Evolutionary conservation across 35 echinoderm and acorn worm species (phyloP), one percentile per base, ranked within the genome.

Genomic region (Apostichopus japonicus): DNA sequence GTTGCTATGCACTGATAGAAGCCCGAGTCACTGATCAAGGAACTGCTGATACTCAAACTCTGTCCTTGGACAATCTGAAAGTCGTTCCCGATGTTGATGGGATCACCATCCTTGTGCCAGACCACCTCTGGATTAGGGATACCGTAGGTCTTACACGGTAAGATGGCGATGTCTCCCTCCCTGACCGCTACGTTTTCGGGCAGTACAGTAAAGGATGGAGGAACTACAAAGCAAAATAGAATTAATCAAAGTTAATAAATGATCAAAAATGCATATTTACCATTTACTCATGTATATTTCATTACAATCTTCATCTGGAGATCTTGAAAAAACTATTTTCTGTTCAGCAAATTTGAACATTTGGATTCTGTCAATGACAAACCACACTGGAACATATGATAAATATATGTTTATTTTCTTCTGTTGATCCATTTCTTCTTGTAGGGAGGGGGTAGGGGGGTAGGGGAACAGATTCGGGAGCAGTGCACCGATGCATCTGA

Each of bases 1-100:
- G n/a, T 16, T 24, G 86, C 86, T 1, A 89, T 10, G 54, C 86
- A 89, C 62, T 89, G 86, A 72, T 89, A 89, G 63, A 72, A 89
- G 2, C 61, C 86, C 14, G 61, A 13, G 65, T 89, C 86, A 22
- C 9, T 72, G 6, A 3, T 25, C 7, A 89, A 52, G 6, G 63
- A 61, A 53, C 27, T 72, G 1, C 59, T 44, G 7, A 89, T 89
- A 65, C 59, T n/a, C 63, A 89, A 19, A n/a, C 63, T 75, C 1
- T 72, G 7, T 54, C 86, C 86, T 16, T 89, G 16, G 62, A 72
- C 62, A 5, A 72, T n/a, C 16, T 89, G 22, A 72, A 72, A 72
- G 59, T 21, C 61, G 13, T 16, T n/a, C 16, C 86, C 86, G 24
- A 75, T 25, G 1, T 6, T 1, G 8, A 89, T 33, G 16, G 67